Percentiles rank a stretch among this genome's conserved stretches.
These are phyloP conservation scores for Dipus sagitta DNA, from an alignment of 2,797 vertebrate species.

Conservation along the genomic window DNA sequence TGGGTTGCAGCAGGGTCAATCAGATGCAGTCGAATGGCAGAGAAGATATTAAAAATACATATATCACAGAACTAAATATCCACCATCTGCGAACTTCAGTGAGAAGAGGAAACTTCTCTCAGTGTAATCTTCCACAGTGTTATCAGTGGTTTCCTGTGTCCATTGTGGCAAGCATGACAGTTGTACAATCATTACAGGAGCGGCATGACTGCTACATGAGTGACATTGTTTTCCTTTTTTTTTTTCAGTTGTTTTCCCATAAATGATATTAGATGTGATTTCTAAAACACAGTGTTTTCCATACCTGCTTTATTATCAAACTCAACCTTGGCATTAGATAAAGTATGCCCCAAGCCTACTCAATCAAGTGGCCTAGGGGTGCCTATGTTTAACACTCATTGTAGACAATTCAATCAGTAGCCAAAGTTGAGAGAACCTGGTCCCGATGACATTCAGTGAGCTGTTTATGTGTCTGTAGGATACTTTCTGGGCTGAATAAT, in stretches of 20 bases:
- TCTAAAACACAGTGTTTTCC: conserved; percentile 5
- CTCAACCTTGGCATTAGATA: background rate
- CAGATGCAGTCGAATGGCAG: conserved; percentile 85
- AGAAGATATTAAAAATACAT: conserved; percentile 82
- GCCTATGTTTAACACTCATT: background rate
- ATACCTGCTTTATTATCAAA: background rate
- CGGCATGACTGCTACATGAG: background rate
- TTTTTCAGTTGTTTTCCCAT: background rate
- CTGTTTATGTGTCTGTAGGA: background rate
- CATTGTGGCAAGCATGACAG: conserved; percentile 50
- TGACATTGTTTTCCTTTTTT: background rate
- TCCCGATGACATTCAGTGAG: background rate
- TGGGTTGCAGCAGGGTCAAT: conserved; percentile 85
- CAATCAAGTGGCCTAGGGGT: background rate
- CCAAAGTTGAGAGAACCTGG: background rate
- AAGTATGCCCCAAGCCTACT: background rate
- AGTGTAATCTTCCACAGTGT: conserved; percentile 46
- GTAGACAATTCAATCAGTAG: background rate
- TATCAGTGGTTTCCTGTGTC: conserved; percentile 39
- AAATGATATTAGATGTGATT: conserved; percentile 36
- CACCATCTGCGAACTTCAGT: conserved; percentile 59
- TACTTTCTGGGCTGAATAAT: background rate
- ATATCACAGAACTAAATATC: conserved; percentile 71
- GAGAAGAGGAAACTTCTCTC: conserved; percentile 62
- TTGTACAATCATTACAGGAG: background rate